phyloP scores from a whole-genome alignment of 2,113 vertebrate species.

The Laterallus jamaicensis region DNA sequence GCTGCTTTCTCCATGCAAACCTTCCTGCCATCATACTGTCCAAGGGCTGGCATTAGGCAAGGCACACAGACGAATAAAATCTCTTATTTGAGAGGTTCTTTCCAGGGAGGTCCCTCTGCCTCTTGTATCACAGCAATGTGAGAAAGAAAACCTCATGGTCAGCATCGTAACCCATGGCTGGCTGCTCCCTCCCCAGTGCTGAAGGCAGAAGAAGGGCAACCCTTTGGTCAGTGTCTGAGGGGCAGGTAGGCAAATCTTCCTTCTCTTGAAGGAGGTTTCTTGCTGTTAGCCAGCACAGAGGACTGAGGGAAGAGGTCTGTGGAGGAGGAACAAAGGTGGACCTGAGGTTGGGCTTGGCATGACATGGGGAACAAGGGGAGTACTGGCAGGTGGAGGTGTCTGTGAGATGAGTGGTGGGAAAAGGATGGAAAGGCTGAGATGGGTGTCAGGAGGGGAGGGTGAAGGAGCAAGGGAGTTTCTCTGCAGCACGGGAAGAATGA shows the following conservation, averaged over 20 bases:
- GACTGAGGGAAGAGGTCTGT: background rate
- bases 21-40: background rate
- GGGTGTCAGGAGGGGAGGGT: background rate
- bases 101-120: background rate
- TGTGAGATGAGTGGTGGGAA: background rate
- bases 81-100: background rate
- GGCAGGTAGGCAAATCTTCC: background rate
- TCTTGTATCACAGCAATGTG: background rate
- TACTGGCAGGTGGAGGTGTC: background rate
- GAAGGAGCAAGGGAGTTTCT: background rate
- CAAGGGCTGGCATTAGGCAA: background rate
- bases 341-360: accelerated
- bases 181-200: background rate
- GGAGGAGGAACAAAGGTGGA: background rate
- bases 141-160: background rate
- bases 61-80: background rate
- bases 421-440: background rate
- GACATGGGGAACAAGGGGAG: background rate
- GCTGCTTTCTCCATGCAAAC: background rate
- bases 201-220: background rate
- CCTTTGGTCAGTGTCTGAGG: background rate
- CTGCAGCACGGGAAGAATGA: background rate
- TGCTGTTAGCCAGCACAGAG: background rate
- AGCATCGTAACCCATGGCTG: background rate
- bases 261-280: background rate